Evolutionary conservation across 2,888 invertebrate species (phyloP), one percentile per base, ranked within the genome.

Genomic region (Drosophila pullipes): DNA sequence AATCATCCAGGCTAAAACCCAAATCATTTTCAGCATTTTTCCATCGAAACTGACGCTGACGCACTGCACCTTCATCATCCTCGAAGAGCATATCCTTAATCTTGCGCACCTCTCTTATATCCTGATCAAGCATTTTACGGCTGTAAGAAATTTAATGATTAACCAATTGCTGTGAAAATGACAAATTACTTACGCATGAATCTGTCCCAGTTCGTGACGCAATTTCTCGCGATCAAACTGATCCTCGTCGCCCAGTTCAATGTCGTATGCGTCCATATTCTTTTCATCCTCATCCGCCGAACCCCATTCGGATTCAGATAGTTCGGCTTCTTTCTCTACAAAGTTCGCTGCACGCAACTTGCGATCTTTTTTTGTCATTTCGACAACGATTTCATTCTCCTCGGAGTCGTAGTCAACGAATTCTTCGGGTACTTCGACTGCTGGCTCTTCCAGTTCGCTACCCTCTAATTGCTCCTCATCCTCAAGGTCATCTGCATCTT

Each of bases 221-320:
- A 98, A 94, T 92, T 96, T 94, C n/a, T 96, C 95, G 81, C 97
- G 96, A 89, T 98, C 96, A 90, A 97, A 96, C 41, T 96, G 95
- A 69, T 98, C 98, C 16, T 95, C 95, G 85, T 99, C 98, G 0
- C 97, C 98, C 68, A 95, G 96, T 92, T 98, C 98, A 4, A 95
- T 94, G 92, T 98, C 98, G 93, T 98, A 95, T 62, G 95, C 94
- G 91, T 98, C 98, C 86, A 97, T 93, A 65, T 95, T 96, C 41
- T 95, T 95, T 93, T 98, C 97, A 92, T 98, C 97, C 93, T 97
- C 98, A 90, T 98, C 98, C 0, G 96, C 98, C 54, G 97, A 97
- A 0, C 96, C 97, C 96, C 96, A 97, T 81, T 98, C 98, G 4
- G 97, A 97, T 90, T 98, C 98, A 0, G 98, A 97, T 39, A 99